Base-by-base conservation (phyloP, 1,140 invertebrate species). In the Hyposmocoma kahamanoa region DNA sequence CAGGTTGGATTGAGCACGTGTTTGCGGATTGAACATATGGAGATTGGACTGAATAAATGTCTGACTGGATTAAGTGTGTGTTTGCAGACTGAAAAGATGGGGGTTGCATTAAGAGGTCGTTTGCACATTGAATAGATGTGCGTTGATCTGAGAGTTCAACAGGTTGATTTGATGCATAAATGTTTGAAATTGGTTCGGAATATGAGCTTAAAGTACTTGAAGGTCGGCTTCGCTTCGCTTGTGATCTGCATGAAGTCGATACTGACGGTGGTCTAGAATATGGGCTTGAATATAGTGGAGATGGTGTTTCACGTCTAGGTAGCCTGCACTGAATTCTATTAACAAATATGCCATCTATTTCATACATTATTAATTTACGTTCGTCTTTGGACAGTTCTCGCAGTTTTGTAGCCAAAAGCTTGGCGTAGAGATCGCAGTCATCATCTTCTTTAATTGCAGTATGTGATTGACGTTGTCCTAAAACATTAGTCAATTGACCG, bases 381-480 rank as follows among this genome's bases (percentile, higher is more conserved):
- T 47, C 46, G 38, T 53, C 56, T 15, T 19, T 30, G 13, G 51
- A 26, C 30, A 54, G 48, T 52, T 57, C 53, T 30, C 53, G 45
- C 42, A 57, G 42, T 22, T 54, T 54, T 57, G 3, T 54, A 24
- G 58, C 42, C 28, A 58, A 51, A 18, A 60, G 19, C 21, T 50
- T 62, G 2, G 28, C 56, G 26, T 62, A 62, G 10, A 62, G 52
- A 41, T 59, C 51, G 53, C 60, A 63, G 11, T 62, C 59, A n/a
- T n/a, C n/a, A 50, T 63, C 60, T 18, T 63, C 53, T 50, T 50
- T 30, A 17, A 2, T 15, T 19, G 42, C 24, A 38, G 41, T 24
- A 47, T 41, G 18, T 18, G 15, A 30, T 13, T 50, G 47, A 20
- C 18, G 13, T 45, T 59, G 24, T 39, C 41, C 17, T 44, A 57